Base-by-base conservation (phyloP, 2,797 vertebrate genomes). In the Rhynchonycteris naso region DNA sequence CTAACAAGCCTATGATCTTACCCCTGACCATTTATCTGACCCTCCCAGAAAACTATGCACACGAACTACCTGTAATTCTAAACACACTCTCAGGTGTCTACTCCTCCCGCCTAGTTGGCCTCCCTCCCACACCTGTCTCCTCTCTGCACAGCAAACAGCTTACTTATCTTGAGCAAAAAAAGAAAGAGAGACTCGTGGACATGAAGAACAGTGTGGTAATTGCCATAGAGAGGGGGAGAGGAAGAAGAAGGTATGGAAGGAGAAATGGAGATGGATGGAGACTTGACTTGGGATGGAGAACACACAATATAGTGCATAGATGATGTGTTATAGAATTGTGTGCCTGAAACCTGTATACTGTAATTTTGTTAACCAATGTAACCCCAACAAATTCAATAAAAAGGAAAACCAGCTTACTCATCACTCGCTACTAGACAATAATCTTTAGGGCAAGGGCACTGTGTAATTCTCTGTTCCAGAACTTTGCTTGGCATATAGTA, bases 51-150 rank as follows among this genome's bases (percentile, higher is more conserved):
- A 76, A 90, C 26, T n/a, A 75, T 4, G 19, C 13, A 30, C 18
- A 52, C 18, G n/a, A 80, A 78, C 71, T 38, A 54, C 85, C 75
- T 78, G 28, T 1, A 33, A 82, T 76, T 82, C 59, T 76, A 83
- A 92, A 83, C 59, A 63, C 15, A 38, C 4, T 88, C 65, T 71
- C 26, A 1, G 13, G 22, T n/a, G 14, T 85, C 78, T 90, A 24
- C 47, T 89, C 63, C 43, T 82, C 26, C 35, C 68, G 16, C 38
- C 71, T 63, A 71, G 69, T 13, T 86, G 52, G 71, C 33, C 75
- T 83, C 88, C 38, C 21, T 96, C 65, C 65, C 92, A 92, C 85
- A 85, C 14, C 7, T n/a, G 76, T 80, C 24, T 71, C 85, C 72
- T 90, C 88, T 59, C 43, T 83, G 28, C 58, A 87, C 59, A 35